Percentiles rank a stretch among this genome's conserved stretches.
Conservation (phyloP, 2,797 vertebrate genomes). For the Squalus acanthias region DNA sequence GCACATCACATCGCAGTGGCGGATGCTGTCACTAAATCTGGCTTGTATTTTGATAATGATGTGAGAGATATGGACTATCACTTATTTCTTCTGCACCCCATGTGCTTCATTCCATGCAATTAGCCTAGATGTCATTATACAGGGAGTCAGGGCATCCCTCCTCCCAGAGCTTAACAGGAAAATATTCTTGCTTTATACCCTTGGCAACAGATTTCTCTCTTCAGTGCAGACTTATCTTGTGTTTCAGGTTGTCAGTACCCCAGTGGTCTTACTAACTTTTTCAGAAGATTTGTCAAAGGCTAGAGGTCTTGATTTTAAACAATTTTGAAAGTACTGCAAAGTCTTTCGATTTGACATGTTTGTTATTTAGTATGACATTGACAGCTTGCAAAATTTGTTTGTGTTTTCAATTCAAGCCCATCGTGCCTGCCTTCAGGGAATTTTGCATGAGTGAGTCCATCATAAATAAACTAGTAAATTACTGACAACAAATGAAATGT, state of each 20-base stretch:
- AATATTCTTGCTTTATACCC: constrained; percentile 44
- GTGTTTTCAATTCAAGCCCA: not conserved
- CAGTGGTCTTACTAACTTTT: not conserved
- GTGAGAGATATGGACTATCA: not conserved
- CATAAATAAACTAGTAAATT: not conserved
- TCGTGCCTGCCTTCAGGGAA: not conserved
- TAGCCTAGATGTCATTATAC: not conserved
- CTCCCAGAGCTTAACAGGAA: constrained; percentile 36
- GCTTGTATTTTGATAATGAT: not conserved
- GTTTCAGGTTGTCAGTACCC: not conserved
- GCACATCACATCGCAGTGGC: not conserved
- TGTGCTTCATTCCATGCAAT: not conserved
- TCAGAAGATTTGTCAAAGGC: not conserved
- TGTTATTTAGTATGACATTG: not conserved
- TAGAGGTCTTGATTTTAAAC: not conserved
- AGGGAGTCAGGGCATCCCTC: constrained; percentile 21
- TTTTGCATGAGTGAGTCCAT: not conserved
- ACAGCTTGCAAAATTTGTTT: not conserved
- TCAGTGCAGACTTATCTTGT: constrained; percentile 41
- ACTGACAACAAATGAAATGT: not conserved
- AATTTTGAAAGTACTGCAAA: not conserved
- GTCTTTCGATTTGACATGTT: not conserved
- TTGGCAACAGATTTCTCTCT: constrained; percentile 40
- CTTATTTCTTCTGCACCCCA: not conserved
- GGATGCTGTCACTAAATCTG: not conserved